A percentile compares a stretch with the other conserved stretches of the same genome.
These are phyloP conservation scores for Thunnus maccoyii DNA, from an alignment of 2,113 vertebrate genomes.

Conservation along the genomic window DNA sequence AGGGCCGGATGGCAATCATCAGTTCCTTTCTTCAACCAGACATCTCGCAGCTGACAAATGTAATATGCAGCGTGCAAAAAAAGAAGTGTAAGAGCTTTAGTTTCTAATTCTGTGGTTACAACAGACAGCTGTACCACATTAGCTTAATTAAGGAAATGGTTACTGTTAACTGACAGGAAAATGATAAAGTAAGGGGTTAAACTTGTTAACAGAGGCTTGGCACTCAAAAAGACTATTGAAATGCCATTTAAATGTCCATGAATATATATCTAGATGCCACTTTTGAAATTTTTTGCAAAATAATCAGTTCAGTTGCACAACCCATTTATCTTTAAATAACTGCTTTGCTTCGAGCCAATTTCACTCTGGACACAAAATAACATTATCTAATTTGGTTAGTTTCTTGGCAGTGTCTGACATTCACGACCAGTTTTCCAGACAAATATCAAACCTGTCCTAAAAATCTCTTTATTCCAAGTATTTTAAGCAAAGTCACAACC, in stretches of 20 bases:
- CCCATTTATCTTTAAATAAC: not conserved
- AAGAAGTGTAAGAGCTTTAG: not conserved
- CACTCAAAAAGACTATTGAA: not conserved
- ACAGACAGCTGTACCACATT: conserved; percentile 19
- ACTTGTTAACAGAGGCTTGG: not conserved
- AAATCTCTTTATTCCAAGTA: not conserved
- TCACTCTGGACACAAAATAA: not conserved
- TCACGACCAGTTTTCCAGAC: not conserved
- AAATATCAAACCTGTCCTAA: not conserved
- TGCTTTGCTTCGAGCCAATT: too few species aligned
- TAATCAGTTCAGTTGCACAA: not conserved
- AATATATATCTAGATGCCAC: too few species aligned
- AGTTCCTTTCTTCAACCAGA: not conserved
- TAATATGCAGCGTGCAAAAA: not conserved
- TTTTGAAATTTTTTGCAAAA: not conserved
- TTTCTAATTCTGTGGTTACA: conserved; percentile 6
- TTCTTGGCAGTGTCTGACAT: not conserved
- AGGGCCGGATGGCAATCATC: not conserved
- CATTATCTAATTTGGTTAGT: not conserved
- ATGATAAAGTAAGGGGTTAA: not conserved
- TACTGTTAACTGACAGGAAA: not conserved
- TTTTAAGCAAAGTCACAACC: not conserved
- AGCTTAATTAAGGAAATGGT: conserved; percentile 13
- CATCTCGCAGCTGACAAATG: not conserved
- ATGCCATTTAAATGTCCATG: not conserved